These are phyloP conservation scores for Lepidothrix coronata DNA, from an alignment of 2,113 vertebrate species.

Conservation along the genomic window DNA sequence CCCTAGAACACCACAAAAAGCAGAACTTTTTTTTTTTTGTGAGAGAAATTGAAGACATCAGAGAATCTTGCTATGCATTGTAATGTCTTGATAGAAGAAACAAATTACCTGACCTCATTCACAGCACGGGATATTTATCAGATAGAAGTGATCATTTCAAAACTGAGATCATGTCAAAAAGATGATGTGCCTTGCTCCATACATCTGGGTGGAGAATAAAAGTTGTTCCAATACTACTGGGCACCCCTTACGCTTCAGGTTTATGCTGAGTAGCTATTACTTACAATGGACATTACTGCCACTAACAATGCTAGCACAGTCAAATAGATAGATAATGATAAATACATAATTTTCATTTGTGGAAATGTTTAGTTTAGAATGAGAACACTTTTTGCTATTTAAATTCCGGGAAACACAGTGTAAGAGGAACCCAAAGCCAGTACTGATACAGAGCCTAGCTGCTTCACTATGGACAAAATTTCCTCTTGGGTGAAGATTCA, in stretches of 20 bases:
- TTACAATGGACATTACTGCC: not conserved
- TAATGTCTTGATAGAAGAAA: not conserved
- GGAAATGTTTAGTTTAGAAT: not conserved
- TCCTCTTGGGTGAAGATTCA: not conserved
- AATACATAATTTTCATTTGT: not conserved
- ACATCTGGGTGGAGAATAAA: not conserved
- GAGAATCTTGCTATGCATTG: not conserved
- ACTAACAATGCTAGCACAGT: not conserved
- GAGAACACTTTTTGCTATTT: not conserved
- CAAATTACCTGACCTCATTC: not conserved
- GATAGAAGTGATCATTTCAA: not conserved
- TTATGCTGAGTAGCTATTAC: not conserved
- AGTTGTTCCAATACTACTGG: not conserved
- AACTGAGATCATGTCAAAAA: not conserved
- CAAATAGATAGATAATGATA: not conserved
- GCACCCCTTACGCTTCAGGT: not conserved
- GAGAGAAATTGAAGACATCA: not conserved
- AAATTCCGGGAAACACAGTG: not conserved
- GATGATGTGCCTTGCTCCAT: not conserved
- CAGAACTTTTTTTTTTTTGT: not conserved
- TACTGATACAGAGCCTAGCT: not conserved
- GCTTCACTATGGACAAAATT: not conserved
- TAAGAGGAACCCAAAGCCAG: not conserved
- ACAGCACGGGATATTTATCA: not conserved
- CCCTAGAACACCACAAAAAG: not conserved